These are phyloP conservation scores for Lagria hirta DNA, from an alignment of 2,888 invertebrate genomes.

Conservation along the genomic window DNA sequence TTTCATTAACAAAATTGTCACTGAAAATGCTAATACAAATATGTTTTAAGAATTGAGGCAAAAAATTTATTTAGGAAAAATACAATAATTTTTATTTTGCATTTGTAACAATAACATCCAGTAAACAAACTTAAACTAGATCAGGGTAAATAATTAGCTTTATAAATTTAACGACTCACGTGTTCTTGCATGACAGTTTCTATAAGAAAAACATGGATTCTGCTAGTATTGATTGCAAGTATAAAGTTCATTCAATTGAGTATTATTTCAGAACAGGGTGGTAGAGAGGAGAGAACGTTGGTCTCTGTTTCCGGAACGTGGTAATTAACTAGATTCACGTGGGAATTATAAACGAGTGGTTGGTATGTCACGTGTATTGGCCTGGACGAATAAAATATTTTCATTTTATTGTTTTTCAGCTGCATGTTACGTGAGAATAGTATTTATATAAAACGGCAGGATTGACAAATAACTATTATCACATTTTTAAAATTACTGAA, in stretches of 20 bases:
- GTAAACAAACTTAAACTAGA: no score
- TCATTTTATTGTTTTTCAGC: slow-evolving; percentile 14
- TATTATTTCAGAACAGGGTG: slow-evolving; percentile 20
- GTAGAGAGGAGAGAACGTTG: slow-evolving; percentile 22
- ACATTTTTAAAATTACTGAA: no score
- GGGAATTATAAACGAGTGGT: slow-evolving; percentile 41
- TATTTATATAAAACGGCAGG: no score
- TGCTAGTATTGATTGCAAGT: slow-evolving; percentile 22
- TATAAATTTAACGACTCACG: slow-evolving; percentile 15
- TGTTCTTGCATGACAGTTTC: slow-evolving; percentile 10
- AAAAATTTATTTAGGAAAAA: no score
- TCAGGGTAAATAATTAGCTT: not conserved
- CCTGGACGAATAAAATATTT: slow-evolving; percentile 18
- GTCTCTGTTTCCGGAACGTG: slow-evolving; percentile 37
- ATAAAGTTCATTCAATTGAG: slow-evolving; percentile 21
- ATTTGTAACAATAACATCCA: no score
- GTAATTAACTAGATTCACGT: slow-evolving; percentile 47
- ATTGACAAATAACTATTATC: no score
- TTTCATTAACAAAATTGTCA: no score
- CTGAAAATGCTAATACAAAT: no score
- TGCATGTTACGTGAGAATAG: no score
- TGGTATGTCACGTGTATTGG: slow-evolving; percentile 36
- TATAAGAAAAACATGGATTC: slow-evolving; percentile 16
- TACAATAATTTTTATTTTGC: no score
- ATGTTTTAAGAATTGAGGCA: no score